Evolutionary conservation across 1,140 invertebrate genomes (phyloP), one percentile per base, ranked within the genome.

Genomic region (Papilio polytes): DNA sequence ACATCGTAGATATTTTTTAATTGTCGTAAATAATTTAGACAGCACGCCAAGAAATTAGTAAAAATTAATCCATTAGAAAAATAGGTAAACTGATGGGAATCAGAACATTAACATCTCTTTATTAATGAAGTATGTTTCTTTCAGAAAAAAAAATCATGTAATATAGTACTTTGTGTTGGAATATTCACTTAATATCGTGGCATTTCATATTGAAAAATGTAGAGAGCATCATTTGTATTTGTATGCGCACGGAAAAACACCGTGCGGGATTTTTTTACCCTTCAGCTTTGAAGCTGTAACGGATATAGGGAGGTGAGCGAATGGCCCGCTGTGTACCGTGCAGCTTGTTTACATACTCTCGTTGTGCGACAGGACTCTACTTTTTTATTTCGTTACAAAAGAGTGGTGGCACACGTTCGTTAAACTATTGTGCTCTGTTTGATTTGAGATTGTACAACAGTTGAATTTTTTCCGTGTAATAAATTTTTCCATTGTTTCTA

Each of bases 321-420:
- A 78, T 78, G 31, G 53, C 22, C 77, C 77, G 22, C n/a, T 63
- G 59, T 78, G 56, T 78, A 22, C 18, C 56, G 59, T 66, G 36
- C 77, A 36, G 26, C 46, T 78, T 78, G 77, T 78, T 78, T 78
- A 78, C 77, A 78, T 44, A 36, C 77, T 41, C 77, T 78, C 63
- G 31, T 76, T 26, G 77, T 46, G 77, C 59, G 77, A 66, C 41
- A 46, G n/a, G 20, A 46, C 26, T 36, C 15, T 59, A 66, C 12
- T 78, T 66, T 78, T 78, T 78, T 44, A 44, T 78, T 78, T 78
- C 56, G n/a, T 78, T 41, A 13, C 36, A 66, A 78, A 78, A 78
- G 41, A 66, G 18, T n/a, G 76, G 31, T 46, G 18, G 7, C 44
- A 44, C 22, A 46, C 41, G 59, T 78, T 78, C 77, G 77, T 78